Evolutionary conservation across 2,113 vertebrate species (phyloP).

Genomic region (Oncorhynchus clarkii): DNA sequence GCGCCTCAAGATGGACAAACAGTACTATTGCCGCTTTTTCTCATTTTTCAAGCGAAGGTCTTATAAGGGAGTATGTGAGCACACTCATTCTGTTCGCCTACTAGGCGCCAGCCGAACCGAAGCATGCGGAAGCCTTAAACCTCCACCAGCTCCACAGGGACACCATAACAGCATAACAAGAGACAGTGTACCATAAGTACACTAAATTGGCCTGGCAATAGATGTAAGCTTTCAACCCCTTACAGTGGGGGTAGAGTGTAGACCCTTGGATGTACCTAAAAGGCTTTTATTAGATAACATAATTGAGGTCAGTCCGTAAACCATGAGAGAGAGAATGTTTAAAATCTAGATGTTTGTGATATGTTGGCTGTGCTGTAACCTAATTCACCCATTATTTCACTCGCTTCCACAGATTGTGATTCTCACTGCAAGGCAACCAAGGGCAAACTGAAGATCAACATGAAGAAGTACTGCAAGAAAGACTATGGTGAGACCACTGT

Average conservation of each 20-base stretch:
- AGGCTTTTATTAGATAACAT: neutral
- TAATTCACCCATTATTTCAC: conserved; percentile 17
- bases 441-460: conserved; percentile 98
- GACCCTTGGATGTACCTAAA: too few relatives aligned
- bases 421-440: conserved; percentile 98
- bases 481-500: conserved; percentile 87
- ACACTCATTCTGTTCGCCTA: too few relatives aligned
- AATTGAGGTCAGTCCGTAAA: neutral
- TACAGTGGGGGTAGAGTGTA: too few relatives aligned
- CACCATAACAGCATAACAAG: conserved; percentile 59
- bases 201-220: neutral
- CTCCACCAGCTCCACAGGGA: conserved; percentile 73
- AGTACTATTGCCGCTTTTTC: too few relatives aligned
- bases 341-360: neutral
- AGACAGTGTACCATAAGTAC: conserved; percentile 3
- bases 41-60: too few relatives aligned
- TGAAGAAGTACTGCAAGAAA: conserved; percentile 99
- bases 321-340: neutral
- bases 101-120: too few relatives aligned
- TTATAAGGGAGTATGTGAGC: too few relatives aligned
- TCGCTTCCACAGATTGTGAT: conserved; percentile 83
- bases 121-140: conserved; percentile 30
- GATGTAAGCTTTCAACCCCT: neutral
- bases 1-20: too few relatives aligned
- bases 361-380: conserved; percentile 14